Conservation (phyloP, 2,888 invertebrate genomes). For the Drosophila koepferae region DNA sequence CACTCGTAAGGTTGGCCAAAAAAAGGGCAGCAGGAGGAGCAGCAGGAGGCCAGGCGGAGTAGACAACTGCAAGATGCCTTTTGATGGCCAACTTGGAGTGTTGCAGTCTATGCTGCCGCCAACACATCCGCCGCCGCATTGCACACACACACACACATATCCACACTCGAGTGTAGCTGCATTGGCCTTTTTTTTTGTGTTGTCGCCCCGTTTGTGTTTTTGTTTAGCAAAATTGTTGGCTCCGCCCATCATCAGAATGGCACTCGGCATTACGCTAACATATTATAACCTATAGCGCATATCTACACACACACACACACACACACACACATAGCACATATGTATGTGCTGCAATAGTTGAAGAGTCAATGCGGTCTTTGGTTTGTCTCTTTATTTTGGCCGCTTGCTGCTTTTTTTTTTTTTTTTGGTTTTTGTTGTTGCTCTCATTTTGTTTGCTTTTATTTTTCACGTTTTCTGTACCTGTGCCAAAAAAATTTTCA, state of each 20-base stretch:
- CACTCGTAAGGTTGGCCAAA: slow-evolving; percentile 29
- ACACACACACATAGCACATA: slow-evolving; percentile 28
- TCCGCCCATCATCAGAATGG: slow-evolving; percentile 81
- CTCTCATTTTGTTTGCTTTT: slow-evolving; percentile 23
- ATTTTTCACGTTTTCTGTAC: slow-evolving; percentile 72
- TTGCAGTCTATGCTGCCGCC: slow-evolving; percentile 63
- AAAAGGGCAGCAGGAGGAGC: not conserved
- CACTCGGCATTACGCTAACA: slow-evolving; percentile 80
- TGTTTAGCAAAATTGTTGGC: slow-evolving; percentile 80
- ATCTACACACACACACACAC: slow-evolving; percentile 43
- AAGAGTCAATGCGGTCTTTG: slow-evolving; percentile 79
- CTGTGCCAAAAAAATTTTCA: slow-evolving; percentile 82
- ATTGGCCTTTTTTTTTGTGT: slow-evolving; percentile 57
- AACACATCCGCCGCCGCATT: slow-evolving; percentile 70
- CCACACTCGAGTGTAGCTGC: slow-evolving; percentile 46
- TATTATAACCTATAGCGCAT: slow-evolving; percentile 73
- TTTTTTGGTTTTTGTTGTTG: slow-evolving; percentile 9
- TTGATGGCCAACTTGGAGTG: slow-evolving; percentile 64
- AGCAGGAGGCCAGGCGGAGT: not conserved
- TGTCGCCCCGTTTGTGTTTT: slow-evolving; percentile 63
- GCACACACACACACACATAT: slow-evolving; percentile 26
- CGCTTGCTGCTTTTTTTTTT: slow-evolving; percentile 41
- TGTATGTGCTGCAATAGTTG: slow-evolving; percentile 69
- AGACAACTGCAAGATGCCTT: slow-evolving; percentile 64
- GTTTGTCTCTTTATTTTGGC: slow-evolving; percentile 73